Base-by-base conservation (phyloP, 2,888 invertebrate genomes). In the Diabrotica balteata region DNA sequence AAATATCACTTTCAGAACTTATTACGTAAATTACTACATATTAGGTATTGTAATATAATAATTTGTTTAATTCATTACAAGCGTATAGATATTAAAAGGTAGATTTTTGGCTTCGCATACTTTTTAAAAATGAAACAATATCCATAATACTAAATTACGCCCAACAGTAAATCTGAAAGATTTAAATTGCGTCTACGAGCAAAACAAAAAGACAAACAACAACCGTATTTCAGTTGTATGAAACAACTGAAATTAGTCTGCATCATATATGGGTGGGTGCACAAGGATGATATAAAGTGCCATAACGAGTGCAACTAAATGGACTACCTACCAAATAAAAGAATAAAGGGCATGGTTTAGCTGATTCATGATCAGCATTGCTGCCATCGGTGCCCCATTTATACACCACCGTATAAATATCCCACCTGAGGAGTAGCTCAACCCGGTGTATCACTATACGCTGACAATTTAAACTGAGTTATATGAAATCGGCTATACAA, bases 391-490 rank as follows among this genome's bases (percentile, higher is more conserved):
- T 55, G 47, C 63, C 46, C 51, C 63, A 42, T 63, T 58, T 63
- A 63, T 58, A 51, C 58, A 58, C 58, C 58, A 63, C 45, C 49
- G 49, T 63, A 57, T 63, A 63, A 63, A 63, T 63, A 58, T 63
- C 60, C n/a, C 57, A 54, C 50, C 58, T 11, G 47, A 68, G 43
- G 9, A 54, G 68, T 57, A 42, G 47, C 44, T 63, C 50, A 57
- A 62, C 55, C n/a, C 8, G 32, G 52, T 59, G 63, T 47, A 55
- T 43, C 47, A 51, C 59, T 69, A 71, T 65, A 69, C 67, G 67
- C 66, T 69, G 67, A 72, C 72, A 72, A 73, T 75, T 73, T 66
- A 66, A 70, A 72, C 72, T 74, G 73, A 73, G 74, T 73, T 75
- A 75, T 73, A 73, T 68, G 70, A 66, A 68, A 57, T 68, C 53